Evolutionary conservation across 2,113 vertebrate genomes (phyloP), one percentile per base, ranked within the genome.

Genomic region (Galemys pyrenaicus): DNA sequence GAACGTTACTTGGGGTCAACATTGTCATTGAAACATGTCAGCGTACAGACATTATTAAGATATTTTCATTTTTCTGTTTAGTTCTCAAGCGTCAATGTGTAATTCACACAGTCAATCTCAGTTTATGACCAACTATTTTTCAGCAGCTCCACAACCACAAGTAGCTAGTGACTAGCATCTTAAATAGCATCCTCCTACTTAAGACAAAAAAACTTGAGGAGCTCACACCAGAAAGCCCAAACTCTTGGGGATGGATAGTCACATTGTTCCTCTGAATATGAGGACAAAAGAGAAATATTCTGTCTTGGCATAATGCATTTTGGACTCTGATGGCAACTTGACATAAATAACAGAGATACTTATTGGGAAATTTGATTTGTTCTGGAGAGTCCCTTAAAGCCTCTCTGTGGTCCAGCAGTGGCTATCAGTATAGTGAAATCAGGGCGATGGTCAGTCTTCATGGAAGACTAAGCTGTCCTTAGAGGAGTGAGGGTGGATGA

Each of bases 281-380:
- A 88, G 16, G 41, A 89, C 83, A 68, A 70, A 44, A 41, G 39
- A 62, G 65, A 85, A 65, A 68, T 28, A 3, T 51, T 93, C 41
- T 12, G 1, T 73, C 81, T 96, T 96, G 73, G 37, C 28, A 0
- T 49, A 35, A 41, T n/a, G 6, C 51, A 77, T 19, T 95, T 95
- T 92, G 96, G 35, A 41, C 49, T 86, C 93, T 87, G 54, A 89
- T 9, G 90, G 30, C 32, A 92, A 82, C 19, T 60, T 20, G 41
- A 64, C 12, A 51, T 65, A 87, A 87, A 83, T 81, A 81, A 92
- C n/a, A 20, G 24, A 67, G 75, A 81, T 17, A 26, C 19, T 82
- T 79, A 41, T 73, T 49, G 73, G 91, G 28, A 91, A 28, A 32
- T 87, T 68, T 91, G 32, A 28, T 89, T 68, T 91, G 16, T 87